Evolutionary conservation across 2,113 vertebrate genomes (phyloP), one percentile per base, ranked within the genome.

Genomic region (Emydura subglobosa): DNA sequence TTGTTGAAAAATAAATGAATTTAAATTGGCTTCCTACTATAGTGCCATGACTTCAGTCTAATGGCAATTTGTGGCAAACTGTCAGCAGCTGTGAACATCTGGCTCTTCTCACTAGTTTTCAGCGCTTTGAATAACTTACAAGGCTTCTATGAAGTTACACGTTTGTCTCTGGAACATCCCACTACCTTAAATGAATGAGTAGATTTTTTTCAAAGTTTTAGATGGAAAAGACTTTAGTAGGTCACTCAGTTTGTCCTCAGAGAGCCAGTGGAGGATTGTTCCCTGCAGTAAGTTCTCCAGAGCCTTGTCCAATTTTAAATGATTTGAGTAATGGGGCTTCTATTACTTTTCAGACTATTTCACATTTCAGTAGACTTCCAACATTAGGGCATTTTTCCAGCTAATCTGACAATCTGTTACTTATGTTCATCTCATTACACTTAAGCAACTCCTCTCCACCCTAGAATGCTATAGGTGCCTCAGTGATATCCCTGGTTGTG

Each of bases 41-140:
- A 88, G 21, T 79, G 91, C 92, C 91, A 90, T 87, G 44, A 51
- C 79, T 95, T 50, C 82, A 85, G 83, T 59, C 31, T 49, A 88
- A 85, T 88, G 85, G 72, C 88, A 80, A 95, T 95, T 79, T 86
- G 1, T 93, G 92, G 92, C 91, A 95, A 59, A 16, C 93, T 96
- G 92, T 83, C 92, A 93, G 89, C 82, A 89, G 84, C 88, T 95
- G 76, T 72, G 86, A 94, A 79, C 95, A 92, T 91, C 97, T 97
- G 96, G 39, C 95, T 96, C 89, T 96, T 96, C 94, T 97, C 96
- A 96, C 91, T 82, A 91, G 91, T 95, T 97, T 96, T 96, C 96
- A 96, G 79, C 82, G 74, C 91, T 97, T 91, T 13, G 86, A 96
- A 85, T 96, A 96, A 91, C 95, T 96, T 90, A 91, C 74, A 54